Evolutionary conservation across 2,113 vertebrate genomes (phyloP).

Genomic region (Seriola dumerili): DNA sequence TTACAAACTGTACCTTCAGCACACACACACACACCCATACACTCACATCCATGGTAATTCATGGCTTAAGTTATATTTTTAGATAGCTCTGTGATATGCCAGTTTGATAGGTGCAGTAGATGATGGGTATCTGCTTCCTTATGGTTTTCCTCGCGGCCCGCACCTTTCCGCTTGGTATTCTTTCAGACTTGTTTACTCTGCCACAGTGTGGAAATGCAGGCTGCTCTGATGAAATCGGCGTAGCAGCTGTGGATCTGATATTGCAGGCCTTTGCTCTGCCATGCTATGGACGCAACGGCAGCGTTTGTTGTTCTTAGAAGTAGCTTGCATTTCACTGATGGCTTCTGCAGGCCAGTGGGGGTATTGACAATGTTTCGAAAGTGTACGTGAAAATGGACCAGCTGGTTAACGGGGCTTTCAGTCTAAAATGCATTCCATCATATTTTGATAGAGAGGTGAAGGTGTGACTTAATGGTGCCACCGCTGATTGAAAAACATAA

Average conservation of each 20-base stretch:
- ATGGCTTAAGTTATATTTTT: slow-evolving; percentile 66
- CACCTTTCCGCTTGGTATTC: slow-evolving; percentile 49
- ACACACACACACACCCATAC: slow-evolving; percentile 23
- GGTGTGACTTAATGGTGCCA: slow-evolving; percentile 31
- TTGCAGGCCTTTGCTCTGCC: slow-evolving; percentile 31
- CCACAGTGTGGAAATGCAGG: slow-evolving; percentile 81
- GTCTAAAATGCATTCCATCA: not conserved
- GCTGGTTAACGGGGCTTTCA: not conserved
- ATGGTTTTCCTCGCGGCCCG: slow-evolving; percentile 56
- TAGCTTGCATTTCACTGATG: slow-evolving; percentile 45
- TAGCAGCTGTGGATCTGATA: slow-evolving; percentile 70
- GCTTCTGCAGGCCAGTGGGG: slow-evolving; percentile 47
- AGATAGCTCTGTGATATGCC: slow-evolving; percentile 51
- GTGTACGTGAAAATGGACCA: not conserved
- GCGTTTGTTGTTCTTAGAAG: slow-evolving; percentile 71
- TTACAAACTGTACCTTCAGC: slow-evolving; percentile 7
- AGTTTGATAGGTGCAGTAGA: slow-evolving; percentile 42
- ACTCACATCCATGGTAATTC: slow-evolving; percentile 51
- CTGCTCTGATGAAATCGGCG: slow-evolving; percentile 65
- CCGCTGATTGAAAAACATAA: slow-evolving; percentile 33
- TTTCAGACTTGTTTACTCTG: slow-evolving; percentile 78
- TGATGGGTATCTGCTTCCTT: slow-evolving; percentile 79
- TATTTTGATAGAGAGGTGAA: slow-evolving; percentile 38
- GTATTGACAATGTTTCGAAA: not conserved
- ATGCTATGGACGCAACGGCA: slow-evolving; percentile 39